Base-by-base conservation (phyloP, 2,888 invertebrate genomes). In the Lydus trimaculatus region DNA sequence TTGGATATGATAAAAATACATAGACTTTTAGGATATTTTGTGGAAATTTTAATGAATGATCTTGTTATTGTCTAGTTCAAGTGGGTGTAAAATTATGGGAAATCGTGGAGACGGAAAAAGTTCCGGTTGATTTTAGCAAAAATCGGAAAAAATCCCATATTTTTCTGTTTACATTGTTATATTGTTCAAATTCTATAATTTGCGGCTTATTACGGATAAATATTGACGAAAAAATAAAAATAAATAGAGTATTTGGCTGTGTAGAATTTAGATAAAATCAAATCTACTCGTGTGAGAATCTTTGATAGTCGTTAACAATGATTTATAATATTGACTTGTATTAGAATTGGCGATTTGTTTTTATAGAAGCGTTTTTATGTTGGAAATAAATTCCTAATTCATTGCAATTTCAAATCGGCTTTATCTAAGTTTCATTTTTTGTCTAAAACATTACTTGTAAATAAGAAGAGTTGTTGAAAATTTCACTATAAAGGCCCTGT, bases 401-500 rank as follows among this genome's bases (percentile, higher is more conserved):
- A 43, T n/a, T n/a, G 39, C 11, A 17, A 43, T 17, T n/a, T 5
- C n/a, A n/a, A 36, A 13, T 36, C 13, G 13, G 4, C 36, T 36
- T 13, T 15, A 36, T 36, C 11, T 33, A 11, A 13, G 33, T 36
- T 36, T 13, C 17, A 17, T n/a, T 43, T 7, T n/a, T 6, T 43
- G 5, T 43, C n/a, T 17, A n/a, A 43, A 17, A 43, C 1, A 4
- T 43, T 6, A 43, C 4, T 17, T 43, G 39, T 39, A 48, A 20
- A 48, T 48, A 48, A n/a, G n/a, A n/a, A 9, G 20, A n/a, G 5
- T n/a, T 48, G 20, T 48, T 8, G 20, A 20, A 48, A 20, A 9
- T 9, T 20, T 48, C 59, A 17, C 11, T 58, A 61, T 60, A 64
- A 60, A 64, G 43, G 64, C 66, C 58, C 66, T 69, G 65, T 70